Percentiles rank a stretch among this genome's conserved stretches.
These are phyloP conservation scores for Electrona antarctica DNA, from an alignment of 2,113 vertebrate species.

Conservation along the genomic window DNA sequence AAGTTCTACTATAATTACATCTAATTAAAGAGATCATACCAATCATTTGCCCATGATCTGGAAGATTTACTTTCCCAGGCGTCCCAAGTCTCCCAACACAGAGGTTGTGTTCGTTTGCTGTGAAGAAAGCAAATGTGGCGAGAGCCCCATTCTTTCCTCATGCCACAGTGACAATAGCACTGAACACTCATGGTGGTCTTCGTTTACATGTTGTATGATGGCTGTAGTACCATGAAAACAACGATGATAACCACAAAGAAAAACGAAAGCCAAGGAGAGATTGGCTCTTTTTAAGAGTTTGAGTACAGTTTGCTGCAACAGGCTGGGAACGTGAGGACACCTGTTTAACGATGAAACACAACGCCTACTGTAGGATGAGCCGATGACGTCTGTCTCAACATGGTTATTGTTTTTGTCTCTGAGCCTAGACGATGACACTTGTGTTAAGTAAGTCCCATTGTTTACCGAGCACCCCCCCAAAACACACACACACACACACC, in stretches of 20 bases:
- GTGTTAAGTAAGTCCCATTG: slow-evolving; percentile 5
- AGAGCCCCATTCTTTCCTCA: neutral
- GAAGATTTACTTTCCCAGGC: slow-evolving; percentile 30
- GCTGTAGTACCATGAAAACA: slow-evolving; percentile 27
- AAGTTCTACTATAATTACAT: slow-evolving; percentile 64
- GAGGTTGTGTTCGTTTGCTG: slow-evolving; percentile 1
- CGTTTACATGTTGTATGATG: slow-evolving; percentile 50
- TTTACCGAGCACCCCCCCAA: neutral
- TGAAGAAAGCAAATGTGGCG: slow-evolving; percentile 25
- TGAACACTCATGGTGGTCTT: slow-evolving; percentile 34
- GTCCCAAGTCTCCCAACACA: slow-evolving; percentile 36
- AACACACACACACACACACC: neutral
- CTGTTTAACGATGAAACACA: slow-evolving; percentile 31
- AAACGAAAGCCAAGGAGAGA: slow-evolving; percentile 51
- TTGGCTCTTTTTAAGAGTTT: slow-evolving; percentile 43
- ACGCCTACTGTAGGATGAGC: too few relatives aligned
- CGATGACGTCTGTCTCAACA: slow-evolving; percentile 8
- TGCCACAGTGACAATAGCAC: slow-evolving; percentile 4
- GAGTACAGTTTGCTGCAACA: slow-evolving; percentile 30
- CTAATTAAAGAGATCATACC: slow-evolving; percentile 64
- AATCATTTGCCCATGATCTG: slow-evolving; percentile 62
- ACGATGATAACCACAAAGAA: slow-evolving; percentile 53
- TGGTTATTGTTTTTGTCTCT: slow-evolving; percentile 31
- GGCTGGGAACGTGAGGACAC: slow-evolving; percentile 32
- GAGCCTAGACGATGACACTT: neutral